Percentiles rank a stretch among this genome's conserved stretches.
Conservation (phyloP, 2,888 invertebrate genomes). For the Scaptodrosophila latifasciaeformis region DNA sequence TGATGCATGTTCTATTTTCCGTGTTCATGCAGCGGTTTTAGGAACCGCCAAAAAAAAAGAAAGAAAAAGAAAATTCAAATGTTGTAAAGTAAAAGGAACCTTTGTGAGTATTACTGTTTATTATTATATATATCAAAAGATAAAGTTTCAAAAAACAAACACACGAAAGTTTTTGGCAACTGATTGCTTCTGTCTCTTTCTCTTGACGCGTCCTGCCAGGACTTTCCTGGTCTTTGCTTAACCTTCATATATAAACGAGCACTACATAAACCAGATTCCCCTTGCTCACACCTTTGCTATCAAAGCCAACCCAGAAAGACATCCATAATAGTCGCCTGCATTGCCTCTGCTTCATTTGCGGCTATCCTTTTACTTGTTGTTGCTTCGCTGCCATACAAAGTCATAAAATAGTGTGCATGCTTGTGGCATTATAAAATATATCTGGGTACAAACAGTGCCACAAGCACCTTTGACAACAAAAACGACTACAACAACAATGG, state of each 20-base stretch:
- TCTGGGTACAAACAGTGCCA: constrained; percentile 27
- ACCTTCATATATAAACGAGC: constrained; percentile 39
- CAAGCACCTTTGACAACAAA: not conserved
- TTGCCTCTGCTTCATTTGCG: too few relatives aligned
- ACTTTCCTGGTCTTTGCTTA: constrained; percentile 11
- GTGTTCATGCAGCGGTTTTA: too few relatives aligned
- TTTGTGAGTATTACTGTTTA: constrained; percentile 53
- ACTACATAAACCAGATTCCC: constrained; percentile 38
- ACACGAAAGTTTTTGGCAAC: constrained; percentile 25
- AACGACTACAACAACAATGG: constrained; percentile 4
- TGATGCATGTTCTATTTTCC: too few relatives aligned
- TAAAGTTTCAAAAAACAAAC: constrained; percentile 41
- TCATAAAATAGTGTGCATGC: constrained; percentile 40
- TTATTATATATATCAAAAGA: constrained; percentile 63
- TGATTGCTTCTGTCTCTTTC: not conserved
- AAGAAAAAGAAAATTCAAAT: too few relatives aligned
- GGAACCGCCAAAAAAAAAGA: too few relatives aligned
- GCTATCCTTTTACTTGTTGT: too few relatives aligned
- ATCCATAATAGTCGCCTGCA: too few relatives aligned
- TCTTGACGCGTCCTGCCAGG: not conserved
- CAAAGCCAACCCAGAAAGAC: constrained; percentile 30
- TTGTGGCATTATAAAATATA: constrained; percentile 58
- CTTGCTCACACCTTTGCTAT: constrained; percentile 23
- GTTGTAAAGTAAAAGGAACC: constrained; percentile 19
- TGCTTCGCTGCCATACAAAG: not conserved